Base-by-base conservation (phyloP, 2,113 vertebrate genomes). In the Oncorhynchus kisutch region DNA sequence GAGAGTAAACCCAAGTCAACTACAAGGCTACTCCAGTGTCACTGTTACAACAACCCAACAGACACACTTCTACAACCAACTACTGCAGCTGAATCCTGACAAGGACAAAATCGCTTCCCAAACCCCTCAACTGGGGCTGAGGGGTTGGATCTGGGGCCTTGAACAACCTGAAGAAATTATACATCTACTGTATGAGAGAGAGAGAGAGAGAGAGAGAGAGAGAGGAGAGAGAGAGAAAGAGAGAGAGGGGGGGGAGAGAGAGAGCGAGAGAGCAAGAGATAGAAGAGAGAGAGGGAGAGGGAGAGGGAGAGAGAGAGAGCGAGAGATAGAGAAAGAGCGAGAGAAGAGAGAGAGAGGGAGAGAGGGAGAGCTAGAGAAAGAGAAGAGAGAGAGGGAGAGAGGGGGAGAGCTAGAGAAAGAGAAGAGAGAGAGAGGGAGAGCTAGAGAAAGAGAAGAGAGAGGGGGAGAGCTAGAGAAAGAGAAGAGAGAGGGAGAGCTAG, bases 241-340 rank as follows among this genome's bases (percentile, higher is more conserved):
- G 20, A n/a, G 12, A 74, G 18, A 65, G 14, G 1, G 4, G n/a
- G 18, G 34, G 7, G 22, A 24, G 7, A 31, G 29, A 0, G 29
- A 31, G 29, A 31, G 4, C 0, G 29, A 9, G 16, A 18, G 29
- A 0, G 20, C 34, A 5, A 31, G 16, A 57, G 3, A 39, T 3
- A 67, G 11, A 49, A 25, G 60, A 27, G 31, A n/a, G 62, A 67
- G 18, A 65, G 14, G 14, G 11, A 25, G 64, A 51, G 5, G 4
- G 29, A 29, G 4, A 29, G 29, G 1, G 29, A 4, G 29, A 31
- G 29, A 4, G 29, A 29, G 29, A 31, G 29, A 4, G 29, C 0
- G 78, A 79, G 70, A 79, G 57, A 75, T 67, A 59, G 73, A 39
- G 78, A 18, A 14, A 78, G 62, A 83, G 64, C 8, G 39, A 69